Conservation (phyloP, 2,888 invertebrate genomes). For the Pherbina coryleti region DNA sequence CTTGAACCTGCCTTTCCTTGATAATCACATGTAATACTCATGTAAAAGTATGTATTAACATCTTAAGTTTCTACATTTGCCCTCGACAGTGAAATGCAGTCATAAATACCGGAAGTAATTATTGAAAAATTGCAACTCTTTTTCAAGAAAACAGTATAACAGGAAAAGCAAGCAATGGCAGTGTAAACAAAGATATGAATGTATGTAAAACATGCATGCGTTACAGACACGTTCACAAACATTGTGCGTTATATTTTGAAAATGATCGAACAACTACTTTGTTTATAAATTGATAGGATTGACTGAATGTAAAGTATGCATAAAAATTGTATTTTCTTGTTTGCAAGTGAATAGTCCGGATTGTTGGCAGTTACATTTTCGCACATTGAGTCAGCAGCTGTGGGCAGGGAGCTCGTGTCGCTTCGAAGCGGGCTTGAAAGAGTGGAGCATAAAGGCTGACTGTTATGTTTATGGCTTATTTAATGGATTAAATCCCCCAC, state of each 20-base stretch:
- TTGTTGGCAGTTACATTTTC: neutral
- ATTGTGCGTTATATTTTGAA: neutral
- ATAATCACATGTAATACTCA: too few species aligned
- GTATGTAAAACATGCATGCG: neutral
- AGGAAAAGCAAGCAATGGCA: conserved; percentile 20
- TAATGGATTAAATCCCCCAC: neutral
- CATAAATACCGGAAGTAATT: conserved; percentile 32
- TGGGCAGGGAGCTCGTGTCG: too few species aligned
- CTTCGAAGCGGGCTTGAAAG: neutral
- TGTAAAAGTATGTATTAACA: neutral
- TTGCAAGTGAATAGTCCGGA: neutral
- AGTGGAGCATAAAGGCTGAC: neutral
- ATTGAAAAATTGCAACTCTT: neutral
- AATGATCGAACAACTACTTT: neutral
- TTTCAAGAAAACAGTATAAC: neutral
- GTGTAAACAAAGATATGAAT: neutral
- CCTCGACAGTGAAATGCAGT: conserved; percentile 35
- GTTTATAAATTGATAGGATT: neutral
- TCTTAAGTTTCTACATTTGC: neutral
- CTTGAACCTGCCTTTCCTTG: too few species aligned
- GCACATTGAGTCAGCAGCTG: neutral
- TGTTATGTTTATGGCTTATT: neutral
- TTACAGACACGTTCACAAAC: neutral
- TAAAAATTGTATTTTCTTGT: too few species aligned
- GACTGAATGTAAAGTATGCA: too few species aligned